Evolutionary conservation across 2,888 invertebrate genomes (phyloP), one percentile per base, ranked within the genome.

Genomic region (Molorchus minor): DNA sequence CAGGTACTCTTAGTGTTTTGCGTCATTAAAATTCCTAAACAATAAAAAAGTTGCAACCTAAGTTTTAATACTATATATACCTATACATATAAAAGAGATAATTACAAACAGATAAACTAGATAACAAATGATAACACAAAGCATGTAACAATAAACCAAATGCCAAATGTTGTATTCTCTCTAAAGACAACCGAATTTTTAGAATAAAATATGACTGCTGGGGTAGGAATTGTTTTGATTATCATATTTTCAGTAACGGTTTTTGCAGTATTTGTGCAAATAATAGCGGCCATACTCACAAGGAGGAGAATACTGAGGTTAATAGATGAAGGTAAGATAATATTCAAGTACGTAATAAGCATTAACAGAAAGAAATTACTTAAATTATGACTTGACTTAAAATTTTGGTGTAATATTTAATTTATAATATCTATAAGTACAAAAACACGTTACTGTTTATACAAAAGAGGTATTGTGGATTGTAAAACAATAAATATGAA

Each of bases 291-390:
- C 21, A 43, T 53, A 49, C 3, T 56, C 3, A 61, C 58, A 44
- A 68, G 60, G 33, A 62, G 60, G 41, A 65, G 61, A 15, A 59
- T 68, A 19, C 45, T 57, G 25, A 64, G 58, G 47, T 33, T 70
- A 41, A 47, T 74, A 7, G 62, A 71, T 30, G 61, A 75, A 68
- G 74, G 75, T 73, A 68, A 67, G 29, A 35, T 41, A 47, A 12
- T 20, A 10, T 33, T 12, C 21, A 4, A 4, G 1, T 7, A 33
- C n/a, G 2, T n/a, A 3, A 2, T 3, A 33, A 33, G 10, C 33
- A 4, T 13, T n/a, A 1, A 3, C 10, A 33, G n/a, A 33, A 33
- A 3, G 3, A n/a, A n/a, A n/a, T n/a, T n/a, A n/a, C n/a, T n/a
- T n/a, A n/a, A n/a, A n/a, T n/a, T n/a, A n/a, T n/a, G n/a, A n/a